Percentiles rank a stretch among this genome's conserved stretches.
These are phyloP conservation scores for Ostrea denselamellosa DNA, from an alignment of 1,140 invertebrate genomes.

Conservation along the genomic window DNA sequence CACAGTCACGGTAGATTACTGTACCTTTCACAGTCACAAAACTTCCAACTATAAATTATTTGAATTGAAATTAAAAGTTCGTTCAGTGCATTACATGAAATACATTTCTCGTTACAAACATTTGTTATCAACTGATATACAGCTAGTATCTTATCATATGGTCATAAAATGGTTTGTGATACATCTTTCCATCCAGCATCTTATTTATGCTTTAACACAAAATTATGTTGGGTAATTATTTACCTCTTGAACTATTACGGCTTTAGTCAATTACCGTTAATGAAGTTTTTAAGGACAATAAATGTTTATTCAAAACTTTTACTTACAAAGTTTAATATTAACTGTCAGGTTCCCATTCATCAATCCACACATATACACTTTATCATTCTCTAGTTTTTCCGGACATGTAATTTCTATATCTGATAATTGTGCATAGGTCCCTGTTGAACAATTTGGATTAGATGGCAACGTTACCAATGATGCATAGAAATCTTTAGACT, in stretches of 20 bases:
- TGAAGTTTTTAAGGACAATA: too few species aligned
- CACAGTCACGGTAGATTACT: background rate
- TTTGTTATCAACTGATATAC: too few species aligned
- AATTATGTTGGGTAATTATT: too few species aligned
- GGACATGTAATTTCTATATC: background rate
- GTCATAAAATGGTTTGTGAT: too few species aligned
- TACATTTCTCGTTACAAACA: too few species aligned
- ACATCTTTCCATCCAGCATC: too few species aligned
- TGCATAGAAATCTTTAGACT: background rate
- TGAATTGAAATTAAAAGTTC: too few species aligned
- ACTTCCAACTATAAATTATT: background rate
- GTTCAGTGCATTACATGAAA: too few species aligned
- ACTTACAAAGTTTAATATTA: background rate
- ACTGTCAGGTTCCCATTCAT: background rate
- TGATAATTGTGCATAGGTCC: background rate
- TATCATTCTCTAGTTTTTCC: background rate
- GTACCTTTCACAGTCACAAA: background rate
- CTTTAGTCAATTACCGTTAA: too few species aligned
- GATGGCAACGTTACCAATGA: background rate
- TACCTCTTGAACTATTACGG: too few species aligned
- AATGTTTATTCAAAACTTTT: background rate
- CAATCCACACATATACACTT: background rate
- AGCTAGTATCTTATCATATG: too few species aligned
- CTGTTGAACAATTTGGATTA: background rate
- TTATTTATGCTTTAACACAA: too few species aligned